Percentiles rank a stretch among this genome's conserved stretches.
phyloP scores from a whole-genome alignment of 2,888 invertebrate species.

The Thymelicus lineola region DNA sequence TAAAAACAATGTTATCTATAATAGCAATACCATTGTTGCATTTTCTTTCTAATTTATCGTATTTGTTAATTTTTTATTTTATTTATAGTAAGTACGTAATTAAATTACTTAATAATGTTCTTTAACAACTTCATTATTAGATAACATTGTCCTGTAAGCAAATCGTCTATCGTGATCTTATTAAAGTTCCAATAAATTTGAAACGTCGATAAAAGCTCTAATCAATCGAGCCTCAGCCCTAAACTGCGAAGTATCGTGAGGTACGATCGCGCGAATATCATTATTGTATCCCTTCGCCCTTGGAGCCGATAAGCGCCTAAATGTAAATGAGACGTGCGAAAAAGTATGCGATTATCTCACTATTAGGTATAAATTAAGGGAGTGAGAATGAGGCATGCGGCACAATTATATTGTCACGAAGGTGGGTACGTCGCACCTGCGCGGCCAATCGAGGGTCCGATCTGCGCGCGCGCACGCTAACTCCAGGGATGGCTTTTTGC shows the following conservation, averaged over 20 bases:
- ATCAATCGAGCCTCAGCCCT: conserved; percentile 40
- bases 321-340: conserved; percentile 82
- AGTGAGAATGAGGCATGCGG: conserved; percentile 74
- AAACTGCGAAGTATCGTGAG: conserved; percentile 51
- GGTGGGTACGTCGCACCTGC: conserved; percentile 55
- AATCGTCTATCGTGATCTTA: neutral
- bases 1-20: too few relatives aligned
- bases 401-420: conserved; percentile 84
- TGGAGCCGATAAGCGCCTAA: conserved; percentile 67
- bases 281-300: conserved; percentile 65
- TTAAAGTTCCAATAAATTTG: neutral
- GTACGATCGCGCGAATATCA: conserved; percentile 65
- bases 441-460: conserved; percentile 55
- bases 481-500: conserved; percentile 45
- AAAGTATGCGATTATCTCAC: conserved; percentile 80
- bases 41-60: too few relatives aligned
- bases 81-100: too few relatives aligned
- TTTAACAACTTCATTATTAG: too few relatives aligned
- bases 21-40: too few relatives aligned
- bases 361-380: conserved; percentile 83
- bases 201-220: conserved; percentile 48
- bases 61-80: too few relatives aligned
- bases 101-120: too few relatives aligned
- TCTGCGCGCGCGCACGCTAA: conserved; percentile 65
- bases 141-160: too few relatives aligned